Evolutionary conservation across 2,888 invertebrate species (phyloP).

Genomic region (Smittia sp.): DNA sequence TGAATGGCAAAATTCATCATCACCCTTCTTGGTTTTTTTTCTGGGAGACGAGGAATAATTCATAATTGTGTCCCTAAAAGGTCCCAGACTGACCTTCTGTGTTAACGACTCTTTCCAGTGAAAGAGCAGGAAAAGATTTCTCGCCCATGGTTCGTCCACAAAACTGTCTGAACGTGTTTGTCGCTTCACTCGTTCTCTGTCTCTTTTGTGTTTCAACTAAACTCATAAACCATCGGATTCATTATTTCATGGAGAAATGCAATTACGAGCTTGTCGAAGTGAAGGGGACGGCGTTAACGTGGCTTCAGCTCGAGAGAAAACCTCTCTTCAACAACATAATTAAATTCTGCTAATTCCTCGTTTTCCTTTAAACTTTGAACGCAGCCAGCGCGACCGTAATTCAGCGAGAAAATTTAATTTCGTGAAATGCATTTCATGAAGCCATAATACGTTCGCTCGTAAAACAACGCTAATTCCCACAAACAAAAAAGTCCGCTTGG

Average conservation of each 20-base stretch:
- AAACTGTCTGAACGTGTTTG: not conserved
- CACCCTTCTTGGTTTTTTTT: constrained; percentile 8
- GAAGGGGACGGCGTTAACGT: not conserved
- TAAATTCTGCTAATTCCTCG: constrained; percentile 35
- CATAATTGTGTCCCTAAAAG: constrained; percentile 2
- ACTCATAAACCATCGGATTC: not conserved
- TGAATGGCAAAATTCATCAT: constrained; percentile 31
- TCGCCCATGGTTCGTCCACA: not conserved
- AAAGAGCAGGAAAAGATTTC: not conserved
- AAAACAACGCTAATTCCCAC: constrained; percentile 21
- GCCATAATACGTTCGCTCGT: constrained; percentile 24
- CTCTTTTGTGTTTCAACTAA: not conserved
- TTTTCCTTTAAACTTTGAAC: not conserved
- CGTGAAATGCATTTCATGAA: constrained; percentile 26
- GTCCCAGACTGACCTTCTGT: constrained; percentile 16
- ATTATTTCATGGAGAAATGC: constrained; percentile 4
- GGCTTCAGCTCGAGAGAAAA: not conserved
- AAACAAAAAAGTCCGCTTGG: not conserved
- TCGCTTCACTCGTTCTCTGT: not conserved
- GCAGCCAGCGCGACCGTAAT: constrained; percentile 18
- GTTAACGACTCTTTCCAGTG: not conserved
- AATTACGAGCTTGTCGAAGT: not conserved
- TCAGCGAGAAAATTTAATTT: constrained; percentile 32
- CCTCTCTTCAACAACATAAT: constrained; percentile 28
- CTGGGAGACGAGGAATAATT: not conserved